Percentiles rank a stretch among this genome's conserved stretches.
phyloP scores from a whole-genome alignment of 2,797 vertebrate species.

The Darevskia mixta region DNA sequence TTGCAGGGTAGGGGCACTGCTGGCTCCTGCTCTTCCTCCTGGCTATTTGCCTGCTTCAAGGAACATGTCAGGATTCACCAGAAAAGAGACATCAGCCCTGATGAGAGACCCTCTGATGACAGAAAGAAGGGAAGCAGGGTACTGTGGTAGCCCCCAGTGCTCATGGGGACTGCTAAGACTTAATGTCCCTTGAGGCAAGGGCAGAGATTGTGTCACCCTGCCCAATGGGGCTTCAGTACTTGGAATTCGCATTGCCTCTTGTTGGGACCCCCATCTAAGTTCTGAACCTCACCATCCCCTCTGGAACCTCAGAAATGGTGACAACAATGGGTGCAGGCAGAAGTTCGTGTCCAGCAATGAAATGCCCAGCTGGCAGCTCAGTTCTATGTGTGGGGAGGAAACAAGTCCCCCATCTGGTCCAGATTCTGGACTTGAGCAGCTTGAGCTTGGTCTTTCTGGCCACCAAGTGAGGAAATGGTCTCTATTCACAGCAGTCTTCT shows the following conservation, averaged over 20 bases:
- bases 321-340: not conserved
- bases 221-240: not conserved
- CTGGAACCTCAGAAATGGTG: too few species aligned
- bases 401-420: too few species aligned
- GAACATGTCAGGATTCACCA: not conserved
- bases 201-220: not conserved
- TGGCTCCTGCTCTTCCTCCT: not conserved
- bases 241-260: not conserved
- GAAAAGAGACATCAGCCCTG: not conserved
- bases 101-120: not conserved
- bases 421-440: too few species aligned
- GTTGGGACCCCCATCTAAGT: not conserved
- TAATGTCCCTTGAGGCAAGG: not conserved
- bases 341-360: not conserved
- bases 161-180: too few species aligned
- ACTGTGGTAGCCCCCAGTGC: not conserved
- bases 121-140: not conserved
- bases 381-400: too few species aligned
- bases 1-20: not conserved
- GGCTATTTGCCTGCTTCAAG: not conserved
- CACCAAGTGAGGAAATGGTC: too few species aligned
- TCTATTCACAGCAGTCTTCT: too few species aligned
- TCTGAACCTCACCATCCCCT: not conserved
- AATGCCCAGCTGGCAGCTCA: not conserved
- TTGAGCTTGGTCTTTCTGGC: too few species aligned